Evolutionary conservation across 2,888 invertebrate species (phyloP).

Genomic region (Drosophila demipolita): DNA sequence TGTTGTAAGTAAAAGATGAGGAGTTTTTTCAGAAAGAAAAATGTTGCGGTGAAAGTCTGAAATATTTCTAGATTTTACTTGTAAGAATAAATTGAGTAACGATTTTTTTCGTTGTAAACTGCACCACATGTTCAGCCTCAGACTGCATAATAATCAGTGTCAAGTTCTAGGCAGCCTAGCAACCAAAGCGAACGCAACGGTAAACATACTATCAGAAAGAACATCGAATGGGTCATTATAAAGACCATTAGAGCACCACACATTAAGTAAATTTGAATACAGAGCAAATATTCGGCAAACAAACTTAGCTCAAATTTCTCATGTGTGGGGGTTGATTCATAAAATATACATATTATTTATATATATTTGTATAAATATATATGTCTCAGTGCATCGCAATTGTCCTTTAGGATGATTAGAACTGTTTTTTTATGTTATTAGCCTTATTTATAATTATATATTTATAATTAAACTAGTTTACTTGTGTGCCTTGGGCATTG

Average conservation of each 20-base stretch:
- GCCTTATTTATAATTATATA: slow-evolving; percentile 26
- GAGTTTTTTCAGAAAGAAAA: neutral
- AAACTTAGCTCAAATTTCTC: slow-evolving; percentile 10
- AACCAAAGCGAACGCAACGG: slow-evolving; percentile 31
- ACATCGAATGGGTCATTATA: slow-evolving; percentile 17
- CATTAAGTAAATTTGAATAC: slow-evolving; percentile 33
- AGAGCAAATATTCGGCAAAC: slow-evolving; percentile 58
- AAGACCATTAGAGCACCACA: slow-evolving; percentile 4
- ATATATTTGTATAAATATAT: slow-evolving; percentile 13
- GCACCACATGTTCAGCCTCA: slow-evolving; percentile 53
- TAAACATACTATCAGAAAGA: slow-evolving; percentile 24
- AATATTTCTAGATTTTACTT: neutral
- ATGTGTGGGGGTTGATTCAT: slow-evolving; percentile 29
- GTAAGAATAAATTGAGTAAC: neutral
- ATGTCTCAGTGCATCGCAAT: slow-evolving; percentile 13
- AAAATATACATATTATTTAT: neutral
- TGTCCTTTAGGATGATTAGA: slow-evolving; percentile 40
- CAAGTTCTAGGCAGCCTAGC: slow-evolving; percentile 44
- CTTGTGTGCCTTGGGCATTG: slow-evolving; percentile 55
- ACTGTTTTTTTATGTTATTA: slow-evolving; percentile 58
- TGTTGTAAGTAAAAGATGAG: neutral
- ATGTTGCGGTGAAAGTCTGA: neutral
- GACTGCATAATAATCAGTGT: slow-evolving; percentile 59
- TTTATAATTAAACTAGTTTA: slow-evolving; percentile 44
- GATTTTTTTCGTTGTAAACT: slow-evolving; percentile 9